These are phyloP conservation scores for Menidia beryllina DNA, from an alignment of 2,113 vertebrate species.

Conservation along the genomic window DNA sequence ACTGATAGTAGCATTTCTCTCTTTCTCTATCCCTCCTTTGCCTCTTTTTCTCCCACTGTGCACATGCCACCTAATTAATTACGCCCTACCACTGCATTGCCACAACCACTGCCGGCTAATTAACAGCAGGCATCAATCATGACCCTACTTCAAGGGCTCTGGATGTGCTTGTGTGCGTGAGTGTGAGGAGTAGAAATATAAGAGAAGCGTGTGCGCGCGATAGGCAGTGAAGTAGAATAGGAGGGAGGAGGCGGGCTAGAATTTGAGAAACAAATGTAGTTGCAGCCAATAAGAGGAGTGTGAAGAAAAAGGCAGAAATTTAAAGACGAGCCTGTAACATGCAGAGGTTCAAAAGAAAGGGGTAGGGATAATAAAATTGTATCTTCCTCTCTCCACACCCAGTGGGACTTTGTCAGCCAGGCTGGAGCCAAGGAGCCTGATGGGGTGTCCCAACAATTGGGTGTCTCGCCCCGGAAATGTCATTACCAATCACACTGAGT, in stretches of 20 bases:
- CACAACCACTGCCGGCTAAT: constrained; percentile 79
- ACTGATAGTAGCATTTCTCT: constrained; percentile 71
- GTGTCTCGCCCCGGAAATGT: constrained; percentile 62
- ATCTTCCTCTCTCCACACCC: constrained; percentile 42
- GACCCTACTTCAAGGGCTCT: constrained; percentile 73
- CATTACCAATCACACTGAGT: constrained; percentile 69
- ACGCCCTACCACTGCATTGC: constrained; percentile 76
- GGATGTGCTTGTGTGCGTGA: constrained; percentile 55
- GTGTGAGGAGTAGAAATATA: constrained; percentile 42
- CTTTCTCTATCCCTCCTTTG: constrained; percentile 57
- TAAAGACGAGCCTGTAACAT: constrained; percentile 51
- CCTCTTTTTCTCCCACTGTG: constrained; percentile 72
- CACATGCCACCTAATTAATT: constrained; percentile 80
- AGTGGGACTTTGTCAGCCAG: constrained; percentile 78
- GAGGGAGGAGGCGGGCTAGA: constrained; percentile 1
- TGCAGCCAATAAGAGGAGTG: constrained; percentile 22
- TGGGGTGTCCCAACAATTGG: constrained; percentile 58
- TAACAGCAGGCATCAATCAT: constrained; percentile 76
- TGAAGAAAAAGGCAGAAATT: constrained; percentile 31
- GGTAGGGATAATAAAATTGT: constrained; percentile 25
- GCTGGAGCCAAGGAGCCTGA: constrained; percentile 68
- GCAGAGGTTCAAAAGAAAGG: constrained; percentile 46
- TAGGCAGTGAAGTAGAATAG: constrained; percentile 19
- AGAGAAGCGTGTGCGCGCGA: constrained; percentile 31
- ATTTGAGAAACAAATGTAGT: constrained; percentile 25